These are phyloP conservation scores for Embiotoca jacksoni DNA, from an alignment of 2,113 vertebrate species.

Conservation along the genomic window DNA sequence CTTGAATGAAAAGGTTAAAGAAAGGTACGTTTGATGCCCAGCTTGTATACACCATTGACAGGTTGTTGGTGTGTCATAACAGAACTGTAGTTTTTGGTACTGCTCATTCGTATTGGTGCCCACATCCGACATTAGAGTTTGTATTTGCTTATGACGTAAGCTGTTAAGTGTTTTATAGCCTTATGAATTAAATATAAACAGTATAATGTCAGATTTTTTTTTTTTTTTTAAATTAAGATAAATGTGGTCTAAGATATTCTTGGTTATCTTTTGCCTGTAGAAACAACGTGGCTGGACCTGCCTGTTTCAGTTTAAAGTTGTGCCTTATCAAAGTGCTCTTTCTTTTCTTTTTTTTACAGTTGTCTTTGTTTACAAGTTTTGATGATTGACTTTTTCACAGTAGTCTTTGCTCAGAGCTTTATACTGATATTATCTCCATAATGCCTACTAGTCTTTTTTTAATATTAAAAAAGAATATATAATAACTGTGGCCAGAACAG, in stretches of 20 bases:
- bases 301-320: slow-evolving; percentile 33
- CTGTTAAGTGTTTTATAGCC: slow-evolving; percentile 12
- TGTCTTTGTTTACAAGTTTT: slow-evolving; percentile 42
- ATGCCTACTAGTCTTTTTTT: background rate
- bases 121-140: background rate
- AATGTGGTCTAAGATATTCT: slow-evolving; percentile 3
- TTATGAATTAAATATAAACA: slow-evolving; percentile 20
- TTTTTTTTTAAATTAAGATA: slow-evolving; percentile 3
- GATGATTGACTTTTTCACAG: background rate
- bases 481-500: background rate
- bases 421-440: slow-evolving; percentile 17
- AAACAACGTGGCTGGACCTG: slow-evolving; percentile 60
- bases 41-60: background rate
- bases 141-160: background rate
- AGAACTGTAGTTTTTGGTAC: background rate
- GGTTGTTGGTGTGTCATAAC: background rate
- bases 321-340: slow-evolving; percentile 57
- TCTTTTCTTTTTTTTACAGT: slow-evolving; percentile 1
- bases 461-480: background rate
- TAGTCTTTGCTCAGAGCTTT: slow-evolving; percentile 28
- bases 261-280: slow-evolving; percentile 6
- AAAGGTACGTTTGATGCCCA: slow-evolving; percentile 6
- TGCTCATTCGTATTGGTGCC: background rate
- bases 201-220: slow-evolving; percentile 8
- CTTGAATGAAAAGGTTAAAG: background rate